Evolutionary conservation across 1,140 invertebrate genomes (phyloP).

Genomic region (Adelges cooleyi): DNA sequence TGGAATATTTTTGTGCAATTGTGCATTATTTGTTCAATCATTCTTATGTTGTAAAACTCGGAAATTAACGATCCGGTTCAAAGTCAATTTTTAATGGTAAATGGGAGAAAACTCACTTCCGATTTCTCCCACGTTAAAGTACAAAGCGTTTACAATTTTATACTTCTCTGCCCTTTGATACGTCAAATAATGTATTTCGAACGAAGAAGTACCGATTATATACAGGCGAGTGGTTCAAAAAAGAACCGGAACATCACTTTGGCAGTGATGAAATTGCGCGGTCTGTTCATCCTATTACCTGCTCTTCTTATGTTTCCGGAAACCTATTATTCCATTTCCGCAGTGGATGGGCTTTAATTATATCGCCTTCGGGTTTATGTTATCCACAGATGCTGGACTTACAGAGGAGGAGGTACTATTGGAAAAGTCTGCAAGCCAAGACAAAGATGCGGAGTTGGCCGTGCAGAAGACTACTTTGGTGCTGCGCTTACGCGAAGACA

Average conservation of each 20-base stretch:
- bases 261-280: not conserved
- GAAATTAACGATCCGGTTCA: too few relatives aligned
- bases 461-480: slow-evolving; percentile 66
- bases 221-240: not conserved
- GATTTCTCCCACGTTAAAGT: too few relatives aligned
- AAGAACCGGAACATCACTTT: slow-evolving; percentile 16
- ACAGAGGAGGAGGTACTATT: slow-evolving; percentile 82
- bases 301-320: not conserved
- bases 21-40: too few relatives aligned
- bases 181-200: not conserved
- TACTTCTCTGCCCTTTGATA: not conserved
- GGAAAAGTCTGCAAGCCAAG: slow-evolving; percentile 62
- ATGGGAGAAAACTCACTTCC: too few relatives aligned
- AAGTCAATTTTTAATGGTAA: too few relatives aligned
- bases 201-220: slow-evolving; percentile 11
- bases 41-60: too few relatives aligned
- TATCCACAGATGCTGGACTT: slow-evolving; percentile 53
- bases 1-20: too few relatives aligned
- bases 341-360: not conserved
- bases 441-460: slow-evolving; percentile 56
- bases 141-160: too few relatives aligned
- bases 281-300: not conserved
- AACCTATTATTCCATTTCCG: slow-evolving; percentile 7
- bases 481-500: slow-evolving; percentile 72
- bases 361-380: slow-evolving; percentile 4